These are phyloP conservation scores for Paratrypauchen microcephalus DNA, from an alignment of 2,797 vertebrate species.

Conservation along the genomic window DNA sequence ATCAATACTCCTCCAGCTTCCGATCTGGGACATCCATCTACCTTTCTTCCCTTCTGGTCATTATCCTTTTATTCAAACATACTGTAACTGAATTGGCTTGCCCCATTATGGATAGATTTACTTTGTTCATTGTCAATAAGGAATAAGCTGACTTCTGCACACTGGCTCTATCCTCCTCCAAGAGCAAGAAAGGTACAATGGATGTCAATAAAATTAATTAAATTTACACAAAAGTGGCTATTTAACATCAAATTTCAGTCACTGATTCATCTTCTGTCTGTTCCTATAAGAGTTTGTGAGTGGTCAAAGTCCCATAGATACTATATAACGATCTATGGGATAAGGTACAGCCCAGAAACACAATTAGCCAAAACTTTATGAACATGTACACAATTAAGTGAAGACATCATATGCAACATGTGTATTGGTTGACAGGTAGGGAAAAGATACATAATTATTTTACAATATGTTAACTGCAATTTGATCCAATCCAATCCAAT, in stretches of 20 bases:
- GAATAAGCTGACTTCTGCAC: not conserved
- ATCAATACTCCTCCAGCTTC: constrained; percentile 50
- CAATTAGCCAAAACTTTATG: not conserved
- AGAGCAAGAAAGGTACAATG: not conserved
- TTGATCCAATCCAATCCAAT: too few relatives aligned
- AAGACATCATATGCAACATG: not conserved
- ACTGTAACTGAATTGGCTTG: constrained; percentile 28
- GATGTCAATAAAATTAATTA: constrained; percentile 10
- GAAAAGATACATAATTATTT: too few relatives aligned
- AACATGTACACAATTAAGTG: not conserved
- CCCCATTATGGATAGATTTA: constrained; percentile 7
- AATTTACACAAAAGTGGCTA: not conserved
- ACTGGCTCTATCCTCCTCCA: not conserved
- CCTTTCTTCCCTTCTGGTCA: constrained; percentile 27
- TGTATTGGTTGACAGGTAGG: not conserved
- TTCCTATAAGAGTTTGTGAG: not conserved
- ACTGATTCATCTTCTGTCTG: not conserved
- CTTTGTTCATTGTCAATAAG: constrained; percentile 10
- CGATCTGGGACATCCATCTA: constrained; percentile 38
- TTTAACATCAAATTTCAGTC: not conserved
- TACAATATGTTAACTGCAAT: too few relatives aligned
- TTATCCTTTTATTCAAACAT: constrained; percentile 29
- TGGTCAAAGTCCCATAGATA: not conserved
- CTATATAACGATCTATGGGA: not conserved
- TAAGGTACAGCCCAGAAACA: not conserved